These are phyloP conservation scores for Erebia aethiops DNA, from an alignment of 2,888 invertebrate genomes.

Conservation along the genomic window DNA sequence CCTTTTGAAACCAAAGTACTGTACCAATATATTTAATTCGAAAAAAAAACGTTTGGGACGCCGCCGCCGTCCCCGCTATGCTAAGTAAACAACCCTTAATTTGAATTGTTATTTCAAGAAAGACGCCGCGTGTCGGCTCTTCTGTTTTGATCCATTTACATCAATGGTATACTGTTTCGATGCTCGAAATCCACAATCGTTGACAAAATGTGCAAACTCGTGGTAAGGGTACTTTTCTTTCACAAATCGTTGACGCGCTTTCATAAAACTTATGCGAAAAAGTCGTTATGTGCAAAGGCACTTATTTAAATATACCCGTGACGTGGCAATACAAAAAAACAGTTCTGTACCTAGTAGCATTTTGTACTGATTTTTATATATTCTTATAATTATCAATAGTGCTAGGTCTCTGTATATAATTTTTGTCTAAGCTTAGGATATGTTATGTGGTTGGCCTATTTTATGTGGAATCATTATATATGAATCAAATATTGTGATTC, in stretches of 20 bases:
- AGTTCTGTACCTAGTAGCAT: background rate
- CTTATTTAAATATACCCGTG: background rate
- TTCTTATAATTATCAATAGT: background rate
- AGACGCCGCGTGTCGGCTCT: too few species aligned
- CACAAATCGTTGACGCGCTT: background rate
- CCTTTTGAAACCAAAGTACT: too few species aligned
- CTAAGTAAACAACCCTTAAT: too few species aligned
- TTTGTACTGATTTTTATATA: background rate
- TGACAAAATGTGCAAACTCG: background rate
- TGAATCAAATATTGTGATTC: background rate
- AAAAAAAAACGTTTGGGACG: too few species aligned
- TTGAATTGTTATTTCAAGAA: too few species aligned
- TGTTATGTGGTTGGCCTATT: background rate
- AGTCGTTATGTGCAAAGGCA: conserved; percentile 10
- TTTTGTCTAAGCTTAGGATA: background rate
- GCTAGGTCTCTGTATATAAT: background rate
- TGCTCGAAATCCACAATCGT: too few species aligned
- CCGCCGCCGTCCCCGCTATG: too few species aligned
- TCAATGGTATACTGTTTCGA: too few species aligned
- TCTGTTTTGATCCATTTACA: too few species aligned
- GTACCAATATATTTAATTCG: too few species aligned
- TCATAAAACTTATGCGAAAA: background rate
- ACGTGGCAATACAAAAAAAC: background rate
- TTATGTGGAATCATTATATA: background rate
- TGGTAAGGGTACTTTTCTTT: background rate